phyloP scores from a whole-genome alignment of 2,888 invertebrate genomes.

The Lithosia quadra region DNA sequence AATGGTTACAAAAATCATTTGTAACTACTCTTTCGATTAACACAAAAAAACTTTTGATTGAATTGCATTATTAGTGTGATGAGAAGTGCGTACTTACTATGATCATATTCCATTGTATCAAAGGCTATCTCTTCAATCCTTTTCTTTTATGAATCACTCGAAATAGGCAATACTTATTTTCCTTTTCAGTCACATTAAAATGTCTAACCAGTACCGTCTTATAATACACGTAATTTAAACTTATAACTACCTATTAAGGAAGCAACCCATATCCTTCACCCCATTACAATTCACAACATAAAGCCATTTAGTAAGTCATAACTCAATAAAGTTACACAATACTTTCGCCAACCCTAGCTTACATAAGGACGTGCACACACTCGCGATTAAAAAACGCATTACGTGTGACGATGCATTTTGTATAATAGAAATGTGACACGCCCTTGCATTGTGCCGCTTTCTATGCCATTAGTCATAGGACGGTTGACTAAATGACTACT shows the following conservation, averaged over 20 bases:
- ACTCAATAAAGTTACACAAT: conserved; percentile 9
- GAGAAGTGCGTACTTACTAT: no score
- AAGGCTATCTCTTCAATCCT: no score
- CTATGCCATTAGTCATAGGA: conserved; percentile 48
- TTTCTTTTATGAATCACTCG: not conserved
- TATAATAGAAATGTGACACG: conserved; percentile 51
- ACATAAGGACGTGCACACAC: conserved; percentile 47
- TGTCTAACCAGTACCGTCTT: not conserved
- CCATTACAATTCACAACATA: conserved; percentile 18
- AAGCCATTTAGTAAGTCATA: conserved; percentile 8
- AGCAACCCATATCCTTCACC: conserved; percentile 1
- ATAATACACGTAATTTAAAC: not conserved
- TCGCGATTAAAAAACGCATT: conserved; percentile 52
- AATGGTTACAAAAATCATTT: no score
- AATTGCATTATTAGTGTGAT: no score
- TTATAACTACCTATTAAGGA: not conserved
- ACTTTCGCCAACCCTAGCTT: conserved; percentile 55
- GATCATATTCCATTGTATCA: no score
- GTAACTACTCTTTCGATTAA: no score
- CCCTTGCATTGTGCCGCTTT: conserved; percentile 55
- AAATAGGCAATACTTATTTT: not conserved
- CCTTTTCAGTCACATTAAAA: not conserved
- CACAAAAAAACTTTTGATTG: no score
- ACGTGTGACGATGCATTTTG: conserved; percentile 44
- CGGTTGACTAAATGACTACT: conserved; percentile 5